Evolutionary conservation across 2,888 invertebrate genomes (phyloP), one percentile per base, ranked within the genome.

Genomic region (Andrena minutula): DNA sequence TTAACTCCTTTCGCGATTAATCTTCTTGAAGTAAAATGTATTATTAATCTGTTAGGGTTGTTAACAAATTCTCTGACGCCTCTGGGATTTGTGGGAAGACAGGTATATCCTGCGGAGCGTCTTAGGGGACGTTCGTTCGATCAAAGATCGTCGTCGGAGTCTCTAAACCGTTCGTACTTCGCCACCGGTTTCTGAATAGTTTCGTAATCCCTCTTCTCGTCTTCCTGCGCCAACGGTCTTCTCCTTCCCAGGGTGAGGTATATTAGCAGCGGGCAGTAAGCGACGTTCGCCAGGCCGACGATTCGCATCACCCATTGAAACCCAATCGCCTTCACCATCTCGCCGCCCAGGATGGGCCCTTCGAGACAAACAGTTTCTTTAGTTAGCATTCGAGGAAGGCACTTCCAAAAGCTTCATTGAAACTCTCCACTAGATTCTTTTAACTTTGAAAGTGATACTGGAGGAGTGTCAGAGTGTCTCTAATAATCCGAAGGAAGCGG

Each of bases 341-440:
- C 96, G 1, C 97, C 97, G 26, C 97, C 97, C 65, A 97, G 91
- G 60, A 97, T 94, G 0, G 98, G 97, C 73, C 97, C 97, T 96
- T 41, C 41, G 88, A 12, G 65, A 72, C 47, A 47, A 71, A 73
- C 6, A n/a, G 26, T 49, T 51, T 0, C 32, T 10, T 8, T 26
- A 49, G 4, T 41, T 41, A 41, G 16, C 41, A 16, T 41, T 41
- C 41, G 12, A 41, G 16, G 41, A 16, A 41, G 41, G 41, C 41
- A 16, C 41, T 41, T 41, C 4, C 41, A 41, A 41, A 41, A 41
- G 41, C 41, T 16, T 41, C 41, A 16, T 41, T 16, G 4, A 16
- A 41, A 41, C 41, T 16, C 41, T 3, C 1, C 4, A 12, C 0
- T 41, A 41, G 16, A 16, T 41, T 16, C 16, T 16, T 16, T 41